Base-by-base conservation (phyloP, 2,888 invertebrate genomes). In the Antheraea yamamai region DNA sequence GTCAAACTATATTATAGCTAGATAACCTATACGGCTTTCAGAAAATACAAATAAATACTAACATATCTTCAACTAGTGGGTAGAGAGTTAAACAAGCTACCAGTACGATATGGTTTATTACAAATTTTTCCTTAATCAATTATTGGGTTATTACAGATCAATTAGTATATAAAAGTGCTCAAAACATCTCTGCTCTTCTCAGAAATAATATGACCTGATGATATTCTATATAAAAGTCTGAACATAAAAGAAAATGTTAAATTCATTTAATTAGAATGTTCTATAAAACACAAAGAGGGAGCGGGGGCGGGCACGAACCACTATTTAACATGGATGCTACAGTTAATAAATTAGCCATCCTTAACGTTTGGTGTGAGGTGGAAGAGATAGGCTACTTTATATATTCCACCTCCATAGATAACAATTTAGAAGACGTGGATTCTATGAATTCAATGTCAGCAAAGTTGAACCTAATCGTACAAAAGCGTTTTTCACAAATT, bases 321-420 rank as follows among this genome's bases (percentile, higher is more conserved):
- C 80, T 79, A 77, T 83, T 81, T 82, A 78, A 83, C 79, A 77
- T 79, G 79, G 81, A 61, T 79, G 77, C 75, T 79, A 76, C 35
- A 70, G 58, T 71, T 79, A 80, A 79, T 82, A 82, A 83, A 83
- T 81, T 82, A 81, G 74, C 77, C 78, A 83, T 81, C 82, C 82
- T 77, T 74, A 39, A 47, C 8, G 0, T 74, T 61, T 73, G 75
- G 81, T 73, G 2, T 74, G 58, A 61, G 26, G 77, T 78, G 71
- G 14, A 66, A 30, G 64, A 66, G 64, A 6, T 61, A n/a, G 12
- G 61, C 0, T 23, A 7, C 2, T 12, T 61, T 23, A 16, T 55
- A 23, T 61, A 23, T 61, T 61, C 4, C 18, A 18, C 55, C 20
- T 1, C 20, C 55, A 55, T 55, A 55, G 18, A 20, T 7, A n/a